Evolutionary conservation across 2,888 invertebrate species (phyloP).

Genomic region (Ganaspis brasiliensis): DNA sequence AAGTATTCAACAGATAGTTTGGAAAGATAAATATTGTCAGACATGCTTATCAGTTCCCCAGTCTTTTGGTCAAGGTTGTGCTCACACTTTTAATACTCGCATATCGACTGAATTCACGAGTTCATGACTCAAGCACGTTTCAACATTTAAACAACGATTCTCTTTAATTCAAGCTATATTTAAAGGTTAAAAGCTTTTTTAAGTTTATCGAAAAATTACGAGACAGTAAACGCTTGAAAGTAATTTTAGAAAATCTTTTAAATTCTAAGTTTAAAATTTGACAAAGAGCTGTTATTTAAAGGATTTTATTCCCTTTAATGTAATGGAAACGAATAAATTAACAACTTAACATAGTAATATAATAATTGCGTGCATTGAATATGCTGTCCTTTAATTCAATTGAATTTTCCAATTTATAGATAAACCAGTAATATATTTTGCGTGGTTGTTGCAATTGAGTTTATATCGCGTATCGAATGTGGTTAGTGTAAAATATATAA

Average conservation of each 20-base stretch:
- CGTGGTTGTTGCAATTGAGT: not conserved
- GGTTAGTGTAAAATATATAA: constrained; percentile 5
- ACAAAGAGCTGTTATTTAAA: no score
- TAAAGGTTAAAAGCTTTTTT: no score
- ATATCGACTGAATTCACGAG: constrained; percentile 9
- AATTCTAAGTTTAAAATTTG: no score
- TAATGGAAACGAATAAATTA: no score
- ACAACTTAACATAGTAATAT: no score
- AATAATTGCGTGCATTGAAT: not conserved
- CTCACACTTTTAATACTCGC: constrained; percentile 7
- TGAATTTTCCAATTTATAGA: constrained; percentile 6
- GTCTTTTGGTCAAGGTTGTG: not conserved
- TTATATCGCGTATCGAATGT: not conserved
- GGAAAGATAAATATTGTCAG: not conserved
- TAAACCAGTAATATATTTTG: not conserved
- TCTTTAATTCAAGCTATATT: not conserved
- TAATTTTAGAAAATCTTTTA: no score
- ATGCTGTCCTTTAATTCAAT: not conserved
- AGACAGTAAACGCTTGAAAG: no score
- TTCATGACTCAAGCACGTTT: constrained; percentile 17
- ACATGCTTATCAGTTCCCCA: not conserved
- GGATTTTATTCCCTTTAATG: no score
- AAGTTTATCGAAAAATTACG: no score
- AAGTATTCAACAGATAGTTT: not conserved
- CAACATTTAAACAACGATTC: not conserved